Evolutionary conservation across 37 sponge, comb jelly and placozoan species (phyloP), one percentile per base, ranked within the genome.

Genomic region (Theonella swinhoei): DNA sequence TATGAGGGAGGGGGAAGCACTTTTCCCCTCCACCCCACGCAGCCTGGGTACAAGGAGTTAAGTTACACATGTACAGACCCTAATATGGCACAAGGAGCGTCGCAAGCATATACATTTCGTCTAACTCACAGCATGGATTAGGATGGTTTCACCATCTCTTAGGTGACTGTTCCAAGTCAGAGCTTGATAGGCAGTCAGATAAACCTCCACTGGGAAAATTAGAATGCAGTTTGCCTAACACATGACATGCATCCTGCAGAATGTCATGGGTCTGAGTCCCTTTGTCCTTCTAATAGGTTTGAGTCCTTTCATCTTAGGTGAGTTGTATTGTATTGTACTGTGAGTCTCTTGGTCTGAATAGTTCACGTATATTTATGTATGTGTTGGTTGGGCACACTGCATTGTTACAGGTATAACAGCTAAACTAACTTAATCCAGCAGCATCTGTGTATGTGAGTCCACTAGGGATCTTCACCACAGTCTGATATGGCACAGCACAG

Each of bases 111-210:
- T n/a, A n/a, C n/a, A n/a, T n/a, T n/a, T n/a, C n/a, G n/a, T n/a
- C n/a, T n/a, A n/a, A 42, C 89, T 65, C 68, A 92, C 95, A 1
- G 96, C 96, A 77, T 96, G 96, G 28, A 96, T 85, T 20, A 96
- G 74, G 8, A 93, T 42, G 17, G 93, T 78, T 31, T 96, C 91
- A 19, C 80, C 83, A 75, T 96, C 85, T 43, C 70, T 68, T 23
- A 96, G 72, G 29, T 42, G 61, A 0, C 79, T 82, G 78, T 92
- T 96, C 78, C 81, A 78, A 38, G 81, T 83, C 31, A 96, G 65
- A n/a, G 88, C 91, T 40, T 90, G 85, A 69, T 93, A 96, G 14
- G 96, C 96, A 35, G 96, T 96, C 58, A 96, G 62, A 39, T 78
- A 96, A 8, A 78, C 85, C 60, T 95, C 96, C 28, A 93, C 96